Percentiles rank a stretch among this genome's conserved stretches.
Evolutionary conservation across 2,888 invertebrate genomes (phyloP).

Genomic region (Hypena proboscidalis): DNA sequence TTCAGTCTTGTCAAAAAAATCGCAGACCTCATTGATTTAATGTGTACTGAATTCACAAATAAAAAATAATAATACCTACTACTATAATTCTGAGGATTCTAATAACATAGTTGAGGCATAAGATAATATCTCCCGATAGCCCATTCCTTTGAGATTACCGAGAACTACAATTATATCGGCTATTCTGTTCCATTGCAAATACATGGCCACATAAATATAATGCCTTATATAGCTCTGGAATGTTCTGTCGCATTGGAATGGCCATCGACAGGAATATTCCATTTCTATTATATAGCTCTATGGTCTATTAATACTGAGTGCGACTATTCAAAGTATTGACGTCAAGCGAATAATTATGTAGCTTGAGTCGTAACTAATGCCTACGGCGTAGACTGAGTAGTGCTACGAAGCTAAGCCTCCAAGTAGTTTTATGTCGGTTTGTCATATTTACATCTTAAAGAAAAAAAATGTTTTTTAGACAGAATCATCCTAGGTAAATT

Average conservation of each 20-base stretch:
- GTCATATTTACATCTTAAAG: neutral
- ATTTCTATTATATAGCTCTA: constrained; percentile 24
- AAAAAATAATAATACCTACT: too few relatives aligned
- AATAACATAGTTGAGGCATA: too few relatives aligned
- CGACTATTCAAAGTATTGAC: constrained; percentile 10
- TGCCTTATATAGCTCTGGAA: constrained; percentile 21
- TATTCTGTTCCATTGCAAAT: constrained; percentile 1
- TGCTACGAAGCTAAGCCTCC: neutral
- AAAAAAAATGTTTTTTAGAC: too few relatives aligned
- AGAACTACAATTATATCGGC: neutral
- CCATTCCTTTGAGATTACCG: neutral
- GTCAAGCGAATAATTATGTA: constrained; percentile 1
- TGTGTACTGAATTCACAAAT: too few relatives aligned
- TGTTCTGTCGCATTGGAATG: constrained; percentile 35
- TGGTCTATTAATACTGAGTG: constrained; percentile 27
- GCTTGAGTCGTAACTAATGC: neutral
- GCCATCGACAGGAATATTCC: constrained; percentile 18
- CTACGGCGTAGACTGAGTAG: neutral
- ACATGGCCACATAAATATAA: constrained; percentile 5
- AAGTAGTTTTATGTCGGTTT: neutral
- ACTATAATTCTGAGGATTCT: too few relatives aligned
- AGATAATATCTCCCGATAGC: too few relatives aligned
- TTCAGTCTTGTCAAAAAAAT: too few relatives aligned
- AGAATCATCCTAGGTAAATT: too few relatives aligned
- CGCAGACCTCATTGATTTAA: too few relatives aligned